These are phyloP conservation scores for Tragelaphus buxtoni DNA, from an alignment of 2,113 vertebrate species.

Conservation along the genomic window DNA sequence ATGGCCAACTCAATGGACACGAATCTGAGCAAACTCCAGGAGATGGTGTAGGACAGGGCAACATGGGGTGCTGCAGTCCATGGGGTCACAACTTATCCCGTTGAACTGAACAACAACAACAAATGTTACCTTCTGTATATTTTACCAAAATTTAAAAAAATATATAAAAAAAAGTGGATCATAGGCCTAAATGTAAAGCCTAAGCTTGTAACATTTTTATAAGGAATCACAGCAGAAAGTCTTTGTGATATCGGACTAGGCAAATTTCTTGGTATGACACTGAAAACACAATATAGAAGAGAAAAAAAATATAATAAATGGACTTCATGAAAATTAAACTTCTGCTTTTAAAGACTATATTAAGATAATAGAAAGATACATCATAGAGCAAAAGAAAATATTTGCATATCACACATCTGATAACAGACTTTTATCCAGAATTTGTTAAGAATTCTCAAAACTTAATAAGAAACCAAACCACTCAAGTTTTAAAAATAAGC, in stretches of 20 bases:
- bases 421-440: not conserved
- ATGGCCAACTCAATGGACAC: not conserved
- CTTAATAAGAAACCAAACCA: not conserved
- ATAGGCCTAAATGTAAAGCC: not conserved
- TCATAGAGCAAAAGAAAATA: not conserved
- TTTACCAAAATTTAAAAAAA: not conserved
- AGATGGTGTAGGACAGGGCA: not conserved
- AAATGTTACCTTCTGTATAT: not conserved
- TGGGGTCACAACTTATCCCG: not conserved
- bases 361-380: not conserved
- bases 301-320: not conserved
- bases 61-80: not conserved
- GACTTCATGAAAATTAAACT: not conserved
- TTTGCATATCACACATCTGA: not conserved
- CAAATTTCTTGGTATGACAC: not conserved
- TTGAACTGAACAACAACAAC: not conserved
- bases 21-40: not conserved
- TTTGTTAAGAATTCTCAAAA: not conserved
- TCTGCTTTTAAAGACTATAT: not conserved
- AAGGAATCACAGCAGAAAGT: not conserved
- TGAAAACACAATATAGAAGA: not conserved
- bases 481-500: not conserved
- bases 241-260: not conserved
- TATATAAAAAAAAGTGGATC: not conserved
- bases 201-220: not conserved